Evolutionary conservation across 1,140 invertebrate species (phyloP).

Genomic region (Drosophila grimshawi): DNA sequence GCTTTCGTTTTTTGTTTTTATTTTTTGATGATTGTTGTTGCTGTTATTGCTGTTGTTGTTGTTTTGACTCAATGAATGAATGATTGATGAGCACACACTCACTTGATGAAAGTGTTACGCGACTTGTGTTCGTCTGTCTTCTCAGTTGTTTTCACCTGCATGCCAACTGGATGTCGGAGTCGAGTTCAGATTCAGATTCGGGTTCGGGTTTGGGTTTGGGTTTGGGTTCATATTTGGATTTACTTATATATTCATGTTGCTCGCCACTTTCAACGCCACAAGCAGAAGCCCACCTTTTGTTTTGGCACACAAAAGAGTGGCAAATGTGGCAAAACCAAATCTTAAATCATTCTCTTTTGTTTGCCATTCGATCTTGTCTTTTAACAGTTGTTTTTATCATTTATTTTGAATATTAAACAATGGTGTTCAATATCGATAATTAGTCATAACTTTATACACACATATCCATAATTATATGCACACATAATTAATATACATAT

Average conservation of each 20-base stretch:
- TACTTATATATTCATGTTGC: not conserved
- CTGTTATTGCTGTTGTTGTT: not conserved
- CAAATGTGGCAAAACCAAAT: slow-evolving; percentile 23
- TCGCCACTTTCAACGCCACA: slow-evolving; percentile 14
- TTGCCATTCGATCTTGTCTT: slow-evolving; percentile 20
- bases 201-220: not conserved
- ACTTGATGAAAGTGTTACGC: slow-evolving; percentile 48
- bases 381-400: slow-evolving; percentile 27
- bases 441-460: slow-evolving; percentile 6
- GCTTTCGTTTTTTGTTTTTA: slow-evolving; percentile 27
- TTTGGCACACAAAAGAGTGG: slow-evolving; percentile 12
- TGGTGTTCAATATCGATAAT: slow-evolving; percentile 25
- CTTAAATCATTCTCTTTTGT: slow-evolving; percentile 45
- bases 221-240: not conserved
- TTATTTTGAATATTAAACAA: slow-evolving; percentile 29
- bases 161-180: not conserved
- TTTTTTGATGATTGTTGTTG: slow-evolving; percentile 15
- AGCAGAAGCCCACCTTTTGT: slow-evolving; percentile 21
- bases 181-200: not conserved
- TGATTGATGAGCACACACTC: slow-evolving; percentile 49
- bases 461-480: not conserved
- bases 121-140: slow-evolving; percentile 34
- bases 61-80: slow-evolving; percentile 16
- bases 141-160: slow-evolving; percentile 14
- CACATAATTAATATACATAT: too few relatives aligned